These are phyloP conservation scores for Pseudois nayaur DNA, from an alignment of 2,113 vertebrate genomes.

Conservation along the genomic window DNA sequence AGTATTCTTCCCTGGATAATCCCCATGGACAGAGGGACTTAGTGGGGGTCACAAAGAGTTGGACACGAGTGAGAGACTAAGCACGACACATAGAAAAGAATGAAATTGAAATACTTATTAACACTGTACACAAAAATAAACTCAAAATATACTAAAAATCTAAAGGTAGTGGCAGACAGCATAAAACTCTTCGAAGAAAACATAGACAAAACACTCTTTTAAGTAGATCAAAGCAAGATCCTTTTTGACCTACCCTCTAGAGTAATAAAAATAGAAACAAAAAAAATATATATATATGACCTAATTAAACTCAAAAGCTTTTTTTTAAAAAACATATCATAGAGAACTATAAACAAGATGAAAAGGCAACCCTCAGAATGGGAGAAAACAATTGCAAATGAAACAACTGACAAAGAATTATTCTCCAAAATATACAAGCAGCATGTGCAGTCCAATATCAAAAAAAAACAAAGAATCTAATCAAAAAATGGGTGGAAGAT, in stretches of 20 bases:
- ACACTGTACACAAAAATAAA: not conserved
- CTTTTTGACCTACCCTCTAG: not conserved
- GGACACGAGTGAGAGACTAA: rapidly evolving
- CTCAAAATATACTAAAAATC: not conserved
- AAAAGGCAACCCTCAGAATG: not conserved
- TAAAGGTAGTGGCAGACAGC: not conserved
- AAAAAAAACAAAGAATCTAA: not conserved
- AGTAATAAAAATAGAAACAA: not conserved
- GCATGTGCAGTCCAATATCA: not conserved
- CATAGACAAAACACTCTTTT: not conserved
- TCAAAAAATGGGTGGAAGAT: not conserved
- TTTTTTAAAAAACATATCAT: not conserved
- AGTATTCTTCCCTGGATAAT: not conserved
- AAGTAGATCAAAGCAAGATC: not conserved
- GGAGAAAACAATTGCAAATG: not conserved
- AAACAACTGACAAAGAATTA: not conserved
- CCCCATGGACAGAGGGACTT: not conserved
- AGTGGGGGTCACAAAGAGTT: not conserved
- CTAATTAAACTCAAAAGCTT: not conserved
- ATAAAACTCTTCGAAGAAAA: not conserved
- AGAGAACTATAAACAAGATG: not conserved
- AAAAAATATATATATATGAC: not conserved
- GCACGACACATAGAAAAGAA: not conserved
- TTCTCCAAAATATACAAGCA: not conserved
- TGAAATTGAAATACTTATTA: not conserved